Evolutionary conservation across 2,797 vertebrate genomes (phyloP).

Genomic region (Caiman crocodilus): DNA sequence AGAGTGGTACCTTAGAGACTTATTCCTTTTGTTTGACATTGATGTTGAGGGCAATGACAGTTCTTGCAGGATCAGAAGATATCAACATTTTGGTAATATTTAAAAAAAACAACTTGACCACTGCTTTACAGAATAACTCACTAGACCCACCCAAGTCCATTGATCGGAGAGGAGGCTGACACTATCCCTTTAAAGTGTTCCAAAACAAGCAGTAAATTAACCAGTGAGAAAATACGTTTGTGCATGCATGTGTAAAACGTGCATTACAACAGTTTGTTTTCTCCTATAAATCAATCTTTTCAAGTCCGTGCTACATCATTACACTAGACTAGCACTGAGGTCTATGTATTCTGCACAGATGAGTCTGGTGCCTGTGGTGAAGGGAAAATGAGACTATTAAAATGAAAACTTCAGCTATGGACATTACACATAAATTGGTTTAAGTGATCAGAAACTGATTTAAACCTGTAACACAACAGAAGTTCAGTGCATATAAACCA

Average conservation of each 20-base stretch:
- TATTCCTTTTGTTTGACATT: neutral
- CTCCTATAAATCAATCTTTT: neutral
- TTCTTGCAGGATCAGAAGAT: neutral
- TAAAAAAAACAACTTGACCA: neutral
- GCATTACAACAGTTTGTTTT: neutral
- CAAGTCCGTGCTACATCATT: neutral
- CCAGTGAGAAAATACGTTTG: neutral
- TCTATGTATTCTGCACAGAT: neutral
- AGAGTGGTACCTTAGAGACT: no score
- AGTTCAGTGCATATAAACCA: no score
- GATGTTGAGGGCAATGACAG: neutral
- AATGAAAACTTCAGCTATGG: no score
- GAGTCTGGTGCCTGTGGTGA: neutral
- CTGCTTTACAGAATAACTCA: neutral
- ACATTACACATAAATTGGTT: no score
- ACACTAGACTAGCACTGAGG: neutral
- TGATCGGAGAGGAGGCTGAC: constrained; percentile 1
- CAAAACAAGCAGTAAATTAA: constrained; percentile 19
- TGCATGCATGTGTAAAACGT: neutral
- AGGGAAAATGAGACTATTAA: neutral
- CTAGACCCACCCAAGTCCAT: neutral
- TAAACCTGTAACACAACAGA: no score
- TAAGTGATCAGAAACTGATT: no score
- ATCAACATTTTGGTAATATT: constrained; percentile 11
- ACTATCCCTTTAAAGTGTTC: constrained; percentile 27